phyloP scores from a whole-genome alignment of 2,113 vertebrate genomes.

The Isichthys henryi region DNA sequence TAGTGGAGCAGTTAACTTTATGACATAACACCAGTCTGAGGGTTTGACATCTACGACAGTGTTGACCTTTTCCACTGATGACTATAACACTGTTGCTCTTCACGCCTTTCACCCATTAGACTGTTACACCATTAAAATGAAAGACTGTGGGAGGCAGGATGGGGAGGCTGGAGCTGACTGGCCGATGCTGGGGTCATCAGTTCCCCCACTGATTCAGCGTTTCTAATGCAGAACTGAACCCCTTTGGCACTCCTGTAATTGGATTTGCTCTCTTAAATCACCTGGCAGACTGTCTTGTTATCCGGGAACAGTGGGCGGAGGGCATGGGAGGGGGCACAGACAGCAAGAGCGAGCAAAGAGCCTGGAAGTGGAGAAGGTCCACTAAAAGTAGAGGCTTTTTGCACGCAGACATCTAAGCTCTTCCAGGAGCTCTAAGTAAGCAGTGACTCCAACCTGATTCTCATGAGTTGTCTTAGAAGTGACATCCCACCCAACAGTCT shows the following conservation, averaged over 20 bases:
- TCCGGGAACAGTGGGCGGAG: not conserved
- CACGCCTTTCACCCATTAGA: not conserved
- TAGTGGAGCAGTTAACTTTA: not conserved
- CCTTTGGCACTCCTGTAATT: conserved; percentile 5
- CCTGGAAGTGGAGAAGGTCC: not conserved
- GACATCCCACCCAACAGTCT: not conserved
- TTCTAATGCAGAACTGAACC: not conserved
- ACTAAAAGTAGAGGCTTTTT: not conserved
- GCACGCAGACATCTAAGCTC: not conserved
- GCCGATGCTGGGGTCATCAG: not conserved
- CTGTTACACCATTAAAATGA: not conserved
- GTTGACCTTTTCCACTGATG: not conserved
- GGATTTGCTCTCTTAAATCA: conserved; percentile 10
- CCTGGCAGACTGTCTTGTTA: not conserved
- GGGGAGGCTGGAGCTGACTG: not conserved
- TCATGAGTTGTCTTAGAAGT: not conserved
- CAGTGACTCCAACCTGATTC: not conserved
- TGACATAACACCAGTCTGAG: not conserved
- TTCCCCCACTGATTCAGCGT: not conserved
- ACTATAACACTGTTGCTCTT: not conserved
- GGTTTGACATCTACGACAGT: not conserved
- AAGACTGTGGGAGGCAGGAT: not conserved
- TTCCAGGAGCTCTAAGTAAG: not conserved
- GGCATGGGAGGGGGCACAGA: not conserved
- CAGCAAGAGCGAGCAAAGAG: not conserved